Conservation (phyloP, 2,797 vertebrate species). For the Fistularia commersonii region DNA sequence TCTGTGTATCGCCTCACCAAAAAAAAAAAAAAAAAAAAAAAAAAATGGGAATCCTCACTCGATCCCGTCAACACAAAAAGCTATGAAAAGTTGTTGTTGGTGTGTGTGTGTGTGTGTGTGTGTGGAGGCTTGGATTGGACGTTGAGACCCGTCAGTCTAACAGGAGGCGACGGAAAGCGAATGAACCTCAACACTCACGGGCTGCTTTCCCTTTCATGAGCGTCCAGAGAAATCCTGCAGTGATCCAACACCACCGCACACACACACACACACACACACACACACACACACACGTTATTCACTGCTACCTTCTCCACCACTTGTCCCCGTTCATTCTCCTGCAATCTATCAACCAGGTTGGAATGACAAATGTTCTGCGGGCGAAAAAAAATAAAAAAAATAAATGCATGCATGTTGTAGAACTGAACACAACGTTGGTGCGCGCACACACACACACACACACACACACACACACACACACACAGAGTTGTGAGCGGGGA, state of each 20-base stretch:
- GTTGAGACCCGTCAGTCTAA: conserved; percentile 56
- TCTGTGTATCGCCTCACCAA: too few relatives aligned
- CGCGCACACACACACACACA: too few relatives aligned
- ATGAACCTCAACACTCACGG: conserved; percentile 52
- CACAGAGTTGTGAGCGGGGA: conserved; percentile 11
- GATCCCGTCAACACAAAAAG: too few relatives aligned
- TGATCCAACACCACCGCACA: conserved; percentile 33
- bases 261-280: conserved; percentile 5
- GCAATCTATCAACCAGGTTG: conserved; percentile 43
- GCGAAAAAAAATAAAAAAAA: conserved; percentile 1
- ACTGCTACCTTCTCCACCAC: conserved; percentile 6
- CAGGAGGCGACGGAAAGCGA: conserved; percentile 44
- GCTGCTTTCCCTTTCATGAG: conserved; percentile 61
- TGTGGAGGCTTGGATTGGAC: neutral
- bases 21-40: too few relatives aligned
- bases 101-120: too few relatives aligned
- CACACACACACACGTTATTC: conserved; percentile 4
- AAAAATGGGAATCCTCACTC: too few relatives aligned
- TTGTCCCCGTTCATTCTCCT: conserved; percentile 28
- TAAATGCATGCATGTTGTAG: neutral
- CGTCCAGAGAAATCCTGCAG: conserved; percentile 40
- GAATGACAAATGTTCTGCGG: conserved; percentile 27
- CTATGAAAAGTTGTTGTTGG: too few relatives aligned
- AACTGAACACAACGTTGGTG: too few relatives aligned
- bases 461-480: too few relatives aligned